These are phyloP conservation scores for Octomys mimax DNA, from an alignment of 2,797 vertebrate genomes.

Conservation along the genomic window DNA sequence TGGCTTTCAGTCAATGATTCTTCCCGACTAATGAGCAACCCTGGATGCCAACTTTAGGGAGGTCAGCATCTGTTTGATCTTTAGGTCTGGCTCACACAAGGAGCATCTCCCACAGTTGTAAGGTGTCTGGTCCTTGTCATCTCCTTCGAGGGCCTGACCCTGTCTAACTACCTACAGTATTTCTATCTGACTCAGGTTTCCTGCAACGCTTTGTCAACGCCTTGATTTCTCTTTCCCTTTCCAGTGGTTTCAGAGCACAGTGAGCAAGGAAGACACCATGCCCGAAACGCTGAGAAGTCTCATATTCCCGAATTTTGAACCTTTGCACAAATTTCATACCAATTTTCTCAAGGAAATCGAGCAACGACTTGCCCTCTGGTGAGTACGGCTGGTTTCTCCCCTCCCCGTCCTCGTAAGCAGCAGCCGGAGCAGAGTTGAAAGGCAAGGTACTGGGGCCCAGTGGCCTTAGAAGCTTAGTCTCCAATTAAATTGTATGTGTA, in stretches of 20 bases:
- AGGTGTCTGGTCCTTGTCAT: too few species aligned
- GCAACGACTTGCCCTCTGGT: conserved; percentile 97
- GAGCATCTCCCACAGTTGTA: too few species aligned
- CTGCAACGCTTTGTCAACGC: neutral
- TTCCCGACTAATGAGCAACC: too few species aligned
- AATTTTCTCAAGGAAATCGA: conserved; percentile 98
- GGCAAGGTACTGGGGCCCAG: neutral
- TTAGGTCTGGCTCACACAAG: too few species aligned
- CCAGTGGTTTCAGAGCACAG: conserved; percentile 95
- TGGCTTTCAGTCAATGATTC: too few species aligned
- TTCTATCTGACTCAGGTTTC: too few species aligned
- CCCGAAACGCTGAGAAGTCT: conserved; percentile 94
- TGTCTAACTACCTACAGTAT: too few species aligned
- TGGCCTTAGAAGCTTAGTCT: neutral
- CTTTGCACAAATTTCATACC: conserved; percentile 96
- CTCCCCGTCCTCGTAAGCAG: neutral
- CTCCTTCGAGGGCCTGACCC: too few species aligned
- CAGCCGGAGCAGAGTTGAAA: neutral
- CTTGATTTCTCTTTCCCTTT: conserved; percentile 33
- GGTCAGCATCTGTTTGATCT: too few species aligned
- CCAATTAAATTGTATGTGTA: accelerated
- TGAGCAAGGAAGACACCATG: conserved; percentile 94
- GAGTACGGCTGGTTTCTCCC: conserved; percentile 80
- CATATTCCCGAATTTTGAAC: conserved; percentile 95
- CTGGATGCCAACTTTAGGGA: too few species aligned